Conservation (phyloP, 1,140 invertebrate species). For the Drosophila cardini region DNA sequence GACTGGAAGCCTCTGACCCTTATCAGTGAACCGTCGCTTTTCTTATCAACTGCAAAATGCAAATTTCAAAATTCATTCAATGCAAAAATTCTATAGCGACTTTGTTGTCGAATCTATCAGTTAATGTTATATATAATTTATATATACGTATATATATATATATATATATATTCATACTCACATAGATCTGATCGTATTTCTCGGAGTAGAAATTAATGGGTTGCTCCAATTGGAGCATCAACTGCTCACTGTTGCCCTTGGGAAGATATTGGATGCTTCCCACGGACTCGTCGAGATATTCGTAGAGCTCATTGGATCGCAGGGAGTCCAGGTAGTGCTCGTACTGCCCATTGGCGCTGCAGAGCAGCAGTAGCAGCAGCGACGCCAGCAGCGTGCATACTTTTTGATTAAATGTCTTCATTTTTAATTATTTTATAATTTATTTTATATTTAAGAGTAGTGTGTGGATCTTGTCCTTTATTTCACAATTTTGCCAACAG, state of each 20-base stretch:
- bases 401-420: constrained; percentile 58
- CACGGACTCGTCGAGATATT: constrained; percentile 48
- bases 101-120: constrained; percentile 24
- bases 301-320: constrained; percentile 71
- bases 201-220: constrained; percentile 91
- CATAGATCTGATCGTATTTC: constrained; percentile 89
- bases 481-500: constrained; percentile 68
- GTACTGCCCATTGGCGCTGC: constrained; percentile 50
- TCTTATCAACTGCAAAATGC: constrained; percentile 28
- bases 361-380: constrained; percentile 47
- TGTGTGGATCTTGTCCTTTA: constrained; percentile 35
- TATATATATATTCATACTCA: constrained; percentile 86
- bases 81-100: constrained; percentile 21
- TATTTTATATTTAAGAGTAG: constrained; percentile 8
- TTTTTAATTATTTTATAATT: constrained; percentile 19
- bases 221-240: constrained; percentile 85
- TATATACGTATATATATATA: no score
- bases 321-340: constrained; percentile 73
- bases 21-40: constrained; percentile 3
- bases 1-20: neutral
- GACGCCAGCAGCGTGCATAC: constrained; percentile 43
- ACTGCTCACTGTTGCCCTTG: constrained; percentile 84
- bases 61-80: constrained; percentile 36
- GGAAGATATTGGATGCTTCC: constrained; percentile 60
- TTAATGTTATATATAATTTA: neutral